A percentile compares a stretch with the other conserved stretches of the same genome.
phyloP scores from a whole-genome alignment of 2,888 invertebrate genomes.

The Plagiodera versicolora region DNA sequence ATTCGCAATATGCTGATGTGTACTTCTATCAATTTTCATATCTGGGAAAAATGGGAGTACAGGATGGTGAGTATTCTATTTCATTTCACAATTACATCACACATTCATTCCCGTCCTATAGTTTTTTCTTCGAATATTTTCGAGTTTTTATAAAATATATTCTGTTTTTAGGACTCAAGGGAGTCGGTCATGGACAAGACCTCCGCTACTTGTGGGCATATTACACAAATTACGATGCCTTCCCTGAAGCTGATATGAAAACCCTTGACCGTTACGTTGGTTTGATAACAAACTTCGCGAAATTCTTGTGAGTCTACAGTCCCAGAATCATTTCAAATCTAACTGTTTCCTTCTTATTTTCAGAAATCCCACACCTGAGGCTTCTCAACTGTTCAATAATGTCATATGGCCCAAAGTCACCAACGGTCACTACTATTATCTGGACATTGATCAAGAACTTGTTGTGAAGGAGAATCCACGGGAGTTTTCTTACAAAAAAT shows the following conservation, averaged over 20 bases:
- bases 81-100: too few species aligned
- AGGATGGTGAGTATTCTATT: too few species aligned
- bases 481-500: constrained; percentile 18
- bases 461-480: constrained; percentile 17
- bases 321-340: not conserved
- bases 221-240: constrained; percentile 7
- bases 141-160: too few species aligned
- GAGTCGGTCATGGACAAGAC: constrained; percentile 27
- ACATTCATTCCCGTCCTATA: too few species aligned
- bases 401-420: constrained; percentile 27
- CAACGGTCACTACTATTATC: constrained; percentile 12
- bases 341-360: not conserved
- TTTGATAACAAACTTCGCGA: constrained; percentile 26
- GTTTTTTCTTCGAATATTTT: too few species aligned
- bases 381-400: constrained; percentile 31
- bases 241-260: constrained; percentile 17
- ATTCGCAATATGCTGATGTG: constrained; percentile 25
- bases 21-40: constrained; percentile 30
- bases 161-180: constrained; percentile 22
- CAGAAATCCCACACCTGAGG: constrained; percentile 34
- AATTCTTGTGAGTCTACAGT: constrained; percentile 23
- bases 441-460: constrained; percentile 20
- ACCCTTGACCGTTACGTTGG: constrained; percentile 18
- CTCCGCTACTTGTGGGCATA: constrained; percentile 26
- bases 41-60: constrained; percentile 25